Evolutionary conservation across 2,888 invertebrate genomes (phyloP).

Genomic region (Scaptomyza reducta): DNA sequence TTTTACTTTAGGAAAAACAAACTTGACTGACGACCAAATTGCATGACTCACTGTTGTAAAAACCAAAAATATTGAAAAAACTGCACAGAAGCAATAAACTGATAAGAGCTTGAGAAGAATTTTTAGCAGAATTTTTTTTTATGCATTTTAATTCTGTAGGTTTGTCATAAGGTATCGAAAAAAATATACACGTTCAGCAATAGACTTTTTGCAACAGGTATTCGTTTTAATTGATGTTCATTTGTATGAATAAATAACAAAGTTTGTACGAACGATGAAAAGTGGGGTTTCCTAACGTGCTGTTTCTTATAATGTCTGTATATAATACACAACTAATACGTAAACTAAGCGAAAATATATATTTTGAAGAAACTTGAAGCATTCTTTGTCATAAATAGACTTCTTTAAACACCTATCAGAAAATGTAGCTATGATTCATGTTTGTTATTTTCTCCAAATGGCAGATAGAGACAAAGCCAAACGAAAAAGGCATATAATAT

Average conservation of each 20-base stretch:
- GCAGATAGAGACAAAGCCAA: neutral
- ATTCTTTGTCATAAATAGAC: neutral
- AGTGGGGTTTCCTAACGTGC: neutral
- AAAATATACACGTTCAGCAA: too few relatives aligned
- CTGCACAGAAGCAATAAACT: neutral
- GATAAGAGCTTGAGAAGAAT: slow-evolving; percentile 2
- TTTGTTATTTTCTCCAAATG: neutral
- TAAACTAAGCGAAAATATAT: neutral
- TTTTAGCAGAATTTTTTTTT: neutral
- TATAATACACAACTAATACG: neutral
- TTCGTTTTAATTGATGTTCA: neutral
- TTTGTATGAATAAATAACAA: neutral
- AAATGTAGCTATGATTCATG: neutral
- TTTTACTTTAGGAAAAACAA: neutral
- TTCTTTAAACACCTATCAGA: neutral
- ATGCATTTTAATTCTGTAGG: neutral
- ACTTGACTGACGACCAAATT: neutral
- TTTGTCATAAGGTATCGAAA: neutral
- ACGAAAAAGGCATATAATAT: neutral
- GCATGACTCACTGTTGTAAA: slow-evolving; percentile 27
- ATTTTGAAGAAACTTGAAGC: neutral
- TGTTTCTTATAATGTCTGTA: neutral
- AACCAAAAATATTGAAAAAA: neutral
- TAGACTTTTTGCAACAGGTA: neutral
- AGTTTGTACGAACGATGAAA: too few relatives aligned